Evolutionary conservation across 2,113 vertebrate species (phyloP).

Genomic region (Centropus bengalensis): DNA sequence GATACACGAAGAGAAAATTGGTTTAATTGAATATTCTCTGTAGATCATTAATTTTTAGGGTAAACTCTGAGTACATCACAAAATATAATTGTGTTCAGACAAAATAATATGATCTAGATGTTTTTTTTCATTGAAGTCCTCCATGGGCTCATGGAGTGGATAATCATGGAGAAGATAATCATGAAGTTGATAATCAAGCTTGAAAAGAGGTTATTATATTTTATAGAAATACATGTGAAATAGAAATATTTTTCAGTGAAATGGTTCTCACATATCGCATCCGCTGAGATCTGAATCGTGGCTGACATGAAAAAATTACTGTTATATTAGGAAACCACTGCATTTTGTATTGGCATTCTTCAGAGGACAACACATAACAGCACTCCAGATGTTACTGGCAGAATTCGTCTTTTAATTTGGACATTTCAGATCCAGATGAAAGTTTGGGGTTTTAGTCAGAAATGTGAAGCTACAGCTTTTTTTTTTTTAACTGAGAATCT

Average conservation of each 20-base stretch:
- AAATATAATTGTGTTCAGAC: background rate
- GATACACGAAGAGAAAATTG: background rate
- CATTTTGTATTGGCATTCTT: background rate
- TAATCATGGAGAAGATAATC: background rate
- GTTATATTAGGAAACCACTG: background rate
- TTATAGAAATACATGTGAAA: background rate
- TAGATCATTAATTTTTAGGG: background rate
- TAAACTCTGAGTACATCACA: background rate
- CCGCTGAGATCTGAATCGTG: background rate
- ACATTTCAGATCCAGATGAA: background rate
- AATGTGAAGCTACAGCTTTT: background rate
- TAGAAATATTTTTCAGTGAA: background rate
- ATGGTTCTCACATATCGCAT: background rate
- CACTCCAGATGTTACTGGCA: background rate
- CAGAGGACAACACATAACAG: background rate
- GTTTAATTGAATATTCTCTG: background rate
- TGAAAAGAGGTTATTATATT: background rate
- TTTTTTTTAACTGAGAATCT: background rate
- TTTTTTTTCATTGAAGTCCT: background rate
- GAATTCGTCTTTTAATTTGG: background rate
- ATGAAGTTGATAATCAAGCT: background rate
- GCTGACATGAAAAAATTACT: background rate
- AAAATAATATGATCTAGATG: background rate
- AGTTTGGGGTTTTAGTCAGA: background rate
- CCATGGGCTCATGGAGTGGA: background rate